These are phyloP conservation scores for Nyctalus aviator DNA, from an alignment of 2,797 vertebrate species.

Conservation along the genomic window DNA sequence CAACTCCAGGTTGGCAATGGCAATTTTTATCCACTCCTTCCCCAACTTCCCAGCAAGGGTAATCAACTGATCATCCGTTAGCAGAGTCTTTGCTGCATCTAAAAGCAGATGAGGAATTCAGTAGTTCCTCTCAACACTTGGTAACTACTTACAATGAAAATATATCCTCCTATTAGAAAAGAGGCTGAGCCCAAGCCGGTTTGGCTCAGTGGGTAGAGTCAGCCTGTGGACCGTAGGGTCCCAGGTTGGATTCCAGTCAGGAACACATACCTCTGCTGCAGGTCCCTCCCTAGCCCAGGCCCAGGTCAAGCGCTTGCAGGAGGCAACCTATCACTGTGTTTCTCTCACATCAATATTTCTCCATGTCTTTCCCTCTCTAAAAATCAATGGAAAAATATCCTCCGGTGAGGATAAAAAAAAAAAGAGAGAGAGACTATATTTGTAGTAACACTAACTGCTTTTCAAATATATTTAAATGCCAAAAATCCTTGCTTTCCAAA, in stretches of 20 bases:
- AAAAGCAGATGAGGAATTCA: constrained; percentile 52
- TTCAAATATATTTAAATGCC: constrained; percentile 4
- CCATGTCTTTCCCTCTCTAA: too few relatives aligned
- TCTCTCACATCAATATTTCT: too few relatives aligned
- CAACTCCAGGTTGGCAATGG: constrained; percentile 88
- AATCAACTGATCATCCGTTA: constrained; percentile 91
- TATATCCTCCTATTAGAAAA: not conserved
- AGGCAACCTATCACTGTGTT: too few relatives aligned
- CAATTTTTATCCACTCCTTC: constrained; percentile 90
- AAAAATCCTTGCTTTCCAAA: not conserved
- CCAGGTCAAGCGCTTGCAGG: too few relatives aligned
- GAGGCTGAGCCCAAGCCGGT: too few relatives aligned
- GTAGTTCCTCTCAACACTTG: not conserved
- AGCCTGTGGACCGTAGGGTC: too few relatives aligned
- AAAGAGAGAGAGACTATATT: not conserved
- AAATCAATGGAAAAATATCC: too few relatives aligned
- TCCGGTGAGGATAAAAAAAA: too few relatives aligned
- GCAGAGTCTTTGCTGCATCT: constrained; percentile 84
- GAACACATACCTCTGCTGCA: too few relatives aligned
- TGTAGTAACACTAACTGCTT: not conserved
- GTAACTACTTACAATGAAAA: constrained; percentile 32
- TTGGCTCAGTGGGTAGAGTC: too few relatives aligned
- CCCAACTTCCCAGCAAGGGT: constrained; percentile 89
- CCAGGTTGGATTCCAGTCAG: too few relatives aligned
- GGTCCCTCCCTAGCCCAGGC: too few relatives aligned